A percentile compares a stretch with the other conserved stretches of the same genome.
phyloP scores from a whole-genome alignment of 2,888 invertebrate genomes.

The Thymelicus sylvestris region DNA sequence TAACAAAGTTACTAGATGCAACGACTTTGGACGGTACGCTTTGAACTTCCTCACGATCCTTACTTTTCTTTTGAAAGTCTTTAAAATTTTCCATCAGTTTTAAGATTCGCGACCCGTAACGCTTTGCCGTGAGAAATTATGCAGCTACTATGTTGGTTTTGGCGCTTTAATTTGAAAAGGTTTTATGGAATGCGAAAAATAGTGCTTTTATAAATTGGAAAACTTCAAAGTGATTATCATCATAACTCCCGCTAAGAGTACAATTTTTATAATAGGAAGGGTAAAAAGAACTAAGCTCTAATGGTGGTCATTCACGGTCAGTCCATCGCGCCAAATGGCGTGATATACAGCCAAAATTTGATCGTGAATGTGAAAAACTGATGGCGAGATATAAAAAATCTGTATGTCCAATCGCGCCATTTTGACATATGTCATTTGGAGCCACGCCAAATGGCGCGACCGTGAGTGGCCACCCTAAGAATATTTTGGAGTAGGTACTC shows the following conservation, averaged over 20 bases:
- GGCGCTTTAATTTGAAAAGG: not conserved
- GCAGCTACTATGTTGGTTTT: conserved; percentile 49
- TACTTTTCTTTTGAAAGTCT: conserved; percentile 78
- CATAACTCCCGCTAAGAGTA: not conserved
- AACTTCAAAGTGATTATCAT: not conserved
- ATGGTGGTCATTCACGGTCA: too few relatives aligned
- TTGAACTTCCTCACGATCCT: conserved; percentile 60
- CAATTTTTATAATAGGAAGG: too few relatives aligned
- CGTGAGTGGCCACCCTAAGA: too few relatives aligned
- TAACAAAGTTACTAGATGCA: conserved; percentile 75
- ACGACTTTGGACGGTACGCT: conserved; percentile 60
- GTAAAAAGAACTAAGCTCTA: too few relatives aligned
- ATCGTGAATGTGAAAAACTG: too few relatives aligned
- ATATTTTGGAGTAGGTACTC: too few relatives aligned
- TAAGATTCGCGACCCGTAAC: conserved; percentile 60
- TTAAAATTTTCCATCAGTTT: conserved; percentile 73
- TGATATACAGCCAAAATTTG: too few relatives aligned
- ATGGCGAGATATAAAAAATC: too few relatives aligned
- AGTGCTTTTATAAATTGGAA: not conserved
- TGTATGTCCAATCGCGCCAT: too few relatives aligned
- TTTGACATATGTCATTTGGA: too few relatives aligned
- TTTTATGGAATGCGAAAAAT: not conserved
- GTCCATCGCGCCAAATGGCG: too few relatives aligned
- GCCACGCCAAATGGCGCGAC: too few relatives aligned
- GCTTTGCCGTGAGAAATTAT: conserved; percentile 61